Percentiles rank a stretch among this genome's conserved stretches.
phyloP scores from a whole-genome alignment of 2,113 vertebrate genomes.

The Salvator merianae region DNA sequence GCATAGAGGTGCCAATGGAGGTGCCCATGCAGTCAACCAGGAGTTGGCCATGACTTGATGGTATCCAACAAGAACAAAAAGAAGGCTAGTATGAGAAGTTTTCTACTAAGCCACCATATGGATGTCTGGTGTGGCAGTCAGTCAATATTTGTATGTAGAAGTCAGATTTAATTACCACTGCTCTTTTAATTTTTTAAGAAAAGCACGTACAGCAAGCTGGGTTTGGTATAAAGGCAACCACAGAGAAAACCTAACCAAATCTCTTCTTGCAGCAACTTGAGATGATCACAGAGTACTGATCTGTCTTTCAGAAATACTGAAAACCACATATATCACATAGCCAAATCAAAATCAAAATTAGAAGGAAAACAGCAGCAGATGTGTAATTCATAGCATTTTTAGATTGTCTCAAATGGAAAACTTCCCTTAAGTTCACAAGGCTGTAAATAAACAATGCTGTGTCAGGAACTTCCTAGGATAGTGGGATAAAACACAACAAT shows the following conservation, averaged over 20 bases:
- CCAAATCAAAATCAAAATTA: neutral
- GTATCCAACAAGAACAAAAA: no score
- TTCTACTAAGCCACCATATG: neutral
- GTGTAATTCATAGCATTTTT: neutral
- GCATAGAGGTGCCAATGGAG: no score
- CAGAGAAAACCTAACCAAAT: conserved; percentile 24
- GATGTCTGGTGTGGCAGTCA: conserved; percentile 3
- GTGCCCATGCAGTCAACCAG: no score
- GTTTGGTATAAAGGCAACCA: neutral
- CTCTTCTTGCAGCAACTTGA: neutral
- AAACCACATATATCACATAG: neutral
- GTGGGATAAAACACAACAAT: conserved; percentile 1
- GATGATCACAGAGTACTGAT: conserved; percentile 28
- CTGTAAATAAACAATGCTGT: conserved; percentile 36
- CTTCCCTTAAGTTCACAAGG: neutral
- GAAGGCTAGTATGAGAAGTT: neutral
- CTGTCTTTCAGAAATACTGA: neutral
- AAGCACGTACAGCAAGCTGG: neutral
- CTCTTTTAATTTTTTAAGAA: conserved; percentile 10
- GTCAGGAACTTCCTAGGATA: conserved; percentile 37
- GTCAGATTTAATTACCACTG: neutral
- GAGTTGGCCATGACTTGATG: no score
- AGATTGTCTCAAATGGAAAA: conserved; percentile 24
- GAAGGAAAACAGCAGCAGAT: neutral
- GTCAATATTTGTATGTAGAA: neutral